These are phyloP conservation scores for Catharus ustulatus DNA, from an alignment of 2,797 vertebrate genomes.

Conservation along the genomic window DNA sequence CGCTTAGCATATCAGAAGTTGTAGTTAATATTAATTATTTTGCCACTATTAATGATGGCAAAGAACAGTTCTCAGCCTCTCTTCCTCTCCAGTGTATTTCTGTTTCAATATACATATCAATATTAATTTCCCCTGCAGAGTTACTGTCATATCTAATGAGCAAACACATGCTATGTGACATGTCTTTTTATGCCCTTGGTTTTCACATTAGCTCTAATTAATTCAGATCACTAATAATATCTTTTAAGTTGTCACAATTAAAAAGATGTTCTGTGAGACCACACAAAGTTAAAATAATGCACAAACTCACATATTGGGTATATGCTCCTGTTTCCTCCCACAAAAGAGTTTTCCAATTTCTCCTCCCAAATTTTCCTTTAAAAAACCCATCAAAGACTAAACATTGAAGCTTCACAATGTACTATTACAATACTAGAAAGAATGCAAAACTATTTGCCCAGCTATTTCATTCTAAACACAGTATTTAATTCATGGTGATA, in stretches of 20 bases:
- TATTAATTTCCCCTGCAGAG: slow-evolving; percentile 49
- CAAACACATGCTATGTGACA: slow-evolving; percentile 5
- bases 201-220: slow-evolving; percentile 39
- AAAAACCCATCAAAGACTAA: neutral
- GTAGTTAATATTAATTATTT: neutral
- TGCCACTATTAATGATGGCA: neutral
- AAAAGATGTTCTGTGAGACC: neutral
- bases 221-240: slow-evolving; percentile 18
- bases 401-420: neutral
- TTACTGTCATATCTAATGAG: slow-evolving; percentile 30
- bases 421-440: neutral
- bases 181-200: slow-evolving; percentile 33
- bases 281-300: neutral
- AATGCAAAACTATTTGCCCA: neutral
- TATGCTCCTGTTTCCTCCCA: neutral
- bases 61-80: neutral
- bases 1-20: neutral
- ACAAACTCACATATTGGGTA: neutral
- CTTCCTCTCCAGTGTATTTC: slow-evolving; percentile 3
- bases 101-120: slow-evolving; percentile 35
- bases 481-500: neutral
- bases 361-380: neutral
- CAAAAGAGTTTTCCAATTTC: neutral
- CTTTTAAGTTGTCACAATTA: slow-evolving; percentile 8
- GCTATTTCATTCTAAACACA: neutral